phyloP scores from a whole-genome alignment of 2,888 invertebrate genomes.

The Opisthograptis luteolata region DNA sequence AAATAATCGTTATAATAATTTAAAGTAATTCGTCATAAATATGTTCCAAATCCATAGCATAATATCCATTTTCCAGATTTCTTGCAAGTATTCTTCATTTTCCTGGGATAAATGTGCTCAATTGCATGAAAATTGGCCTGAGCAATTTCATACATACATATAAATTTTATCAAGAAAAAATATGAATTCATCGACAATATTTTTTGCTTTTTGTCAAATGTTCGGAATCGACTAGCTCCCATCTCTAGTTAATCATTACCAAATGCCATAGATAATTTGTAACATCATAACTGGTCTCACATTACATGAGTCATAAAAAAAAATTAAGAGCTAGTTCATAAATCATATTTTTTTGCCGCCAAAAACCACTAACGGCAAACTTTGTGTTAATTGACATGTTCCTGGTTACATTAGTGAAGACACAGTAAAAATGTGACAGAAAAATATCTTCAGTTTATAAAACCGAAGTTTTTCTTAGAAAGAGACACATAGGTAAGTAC shows the following conservation, averaged over 20 bases:
- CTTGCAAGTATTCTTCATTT: too few species aligned
- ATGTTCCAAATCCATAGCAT: too few species aligned
- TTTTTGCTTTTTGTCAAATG: too few species aligned
- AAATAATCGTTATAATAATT: too few species aligned
- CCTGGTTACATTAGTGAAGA: conserved; percentile 57
- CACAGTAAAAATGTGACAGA: conserved; percentile 17
- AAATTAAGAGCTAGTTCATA: conserved; percentile 55
- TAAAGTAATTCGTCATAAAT: too few species aligned
- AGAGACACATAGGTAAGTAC: background rate
- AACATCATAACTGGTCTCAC: conserved; percentile 72
- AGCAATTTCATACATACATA: too few species aligned
- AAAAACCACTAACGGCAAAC: conserved; percentile 68
- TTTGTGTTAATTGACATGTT: conserved; percentile 82
- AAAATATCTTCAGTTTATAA: conserved; percentile 1
- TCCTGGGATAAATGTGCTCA: too few species aligned
- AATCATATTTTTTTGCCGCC: conserved; percentile 74
- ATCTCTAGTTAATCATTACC: conserved; percentile 48
- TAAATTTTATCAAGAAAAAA: too few species aligned
- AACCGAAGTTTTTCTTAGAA: background rate
- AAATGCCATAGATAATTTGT: conserved; percentile 74
- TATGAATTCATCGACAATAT: too few species aligned
- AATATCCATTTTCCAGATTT: too few species aligned
- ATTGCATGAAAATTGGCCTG: too few species aligned
- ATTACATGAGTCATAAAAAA: conserved; percentile 51
- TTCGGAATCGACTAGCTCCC: too few species aligned